Evolutionary conservation across 2,888 invertebrate genomes (phyloP).

Genomic region (Galerucella pusilla): DNA sequence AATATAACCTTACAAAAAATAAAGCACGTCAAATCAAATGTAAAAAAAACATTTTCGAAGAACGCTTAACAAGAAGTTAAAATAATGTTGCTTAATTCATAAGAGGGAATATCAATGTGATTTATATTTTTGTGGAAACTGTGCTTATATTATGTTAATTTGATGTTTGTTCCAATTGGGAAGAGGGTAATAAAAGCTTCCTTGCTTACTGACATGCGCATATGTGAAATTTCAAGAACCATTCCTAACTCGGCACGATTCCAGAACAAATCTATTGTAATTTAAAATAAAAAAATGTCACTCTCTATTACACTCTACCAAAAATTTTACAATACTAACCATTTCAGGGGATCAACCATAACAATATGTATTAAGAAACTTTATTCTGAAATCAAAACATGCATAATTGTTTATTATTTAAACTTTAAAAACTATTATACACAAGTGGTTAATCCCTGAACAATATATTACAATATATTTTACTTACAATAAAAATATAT

Average conservation of each 20-base stretch:
- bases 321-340: neutral
- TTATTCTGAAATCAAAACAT: no score
- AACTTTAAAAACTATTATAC: neutral
- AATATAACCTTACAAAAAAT: slow-evolving; percentile 31
- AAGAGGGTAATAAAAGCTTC: no score
- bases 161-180: no score
- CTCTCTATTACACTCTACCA: neutral
- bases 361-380: neutral
- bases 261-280: neutral
- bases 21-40: slow-evolving; percentile 13
- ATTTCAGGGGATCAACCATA: neutral
- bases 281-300: neutral
- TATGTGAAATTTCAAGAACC: no score
- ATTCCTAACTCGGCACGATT: no score
- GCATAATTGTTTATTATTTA: no score
- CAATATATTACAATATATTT: slow-evolving; percentile 8
- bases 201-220: no score
- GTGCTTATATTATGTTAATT: neutral
- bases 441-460: neutral
- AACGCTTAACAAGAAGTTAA: neutral
- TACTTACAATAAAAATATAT: neutral
- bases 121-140: neutral
- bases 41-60: slow-evolving; percentile 9
- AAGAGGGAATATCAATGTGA: neutral
- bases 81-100: neutral